phyloP scores from a whole-genome alignment of 2,888 invertebrate genomes.

The Conops quadrifasciatus region DNA sequence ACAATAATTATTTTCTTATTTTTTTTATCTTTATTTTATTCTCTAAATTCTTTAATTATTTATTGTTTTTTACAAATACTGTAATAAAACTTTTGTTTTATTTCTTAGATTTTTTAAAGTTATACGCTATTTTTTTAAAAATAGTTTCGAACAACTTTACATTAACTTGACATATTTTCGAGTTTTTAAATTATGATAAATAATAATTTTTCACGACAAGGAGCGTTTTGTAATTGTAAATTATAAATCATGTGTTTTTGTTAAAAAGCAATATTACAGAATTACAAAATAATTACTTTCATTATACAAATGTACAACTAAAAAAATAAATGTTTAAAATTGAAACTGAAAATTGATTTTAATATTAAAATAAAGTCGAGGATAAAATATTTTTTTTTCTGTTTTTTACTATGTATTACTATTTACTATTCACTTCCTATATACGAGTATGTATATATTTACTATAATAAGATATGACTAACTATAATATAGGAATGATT shows the following conservation, averaged over 20 bases:
- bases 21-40: constrained; percentile 1
- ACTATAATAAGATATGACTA: no score
- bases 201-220: not conserved
- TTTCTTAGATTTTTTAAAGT: not conserved
- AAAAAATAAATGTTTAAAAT: constrained; percentile 1
- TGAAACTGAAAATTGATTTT: not conserved
- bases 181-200: not conserved
- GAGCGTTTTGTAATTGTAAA: no score
- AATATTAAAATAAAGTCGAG: constrained; percentile 21
- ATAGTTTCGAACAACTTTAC: not conserved
- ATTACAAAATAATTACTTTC: not conserved
- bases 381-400: not conserved
- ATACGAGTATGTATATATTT: no score
- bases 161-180: not conserved
- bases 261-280: no score
- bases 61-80: not conserved
- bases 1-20: not conserved
- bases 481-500: no score
- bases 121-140: no score
- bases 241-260: no score
- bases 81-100: not conserved
- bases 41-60: not conserved
- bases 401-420: not conserved
- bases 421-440: not conserved
- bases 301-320: constrained; percentile 6